phyloP scores from a whole-genome alignment of 37 sponge, comb jelly and placozoan genomes.

The Oscarella lobularis region DNA sequence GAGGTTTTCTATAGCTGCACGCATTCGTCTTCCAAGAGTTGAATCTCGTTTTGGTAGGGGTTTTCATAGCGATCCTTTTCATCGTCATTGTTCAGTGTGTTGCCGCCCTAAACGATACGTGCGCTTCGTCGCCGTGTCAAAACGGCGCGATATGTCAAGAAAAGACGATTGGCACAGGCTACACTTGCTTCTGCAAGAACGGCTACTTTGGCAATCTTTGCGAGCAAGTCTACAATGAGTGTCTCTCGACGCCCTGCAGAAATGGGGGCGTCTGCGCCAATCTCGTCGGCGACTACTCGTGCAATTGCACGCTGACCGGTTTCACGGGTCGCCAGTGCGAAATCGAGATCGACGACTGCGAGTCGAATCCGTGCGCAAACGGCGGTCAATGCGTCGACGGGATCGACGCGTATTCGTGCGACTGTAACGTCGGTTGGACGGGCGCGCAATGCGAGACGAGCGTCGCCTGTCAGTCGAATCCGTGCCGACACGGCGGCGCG shows the following conservation, averaged over 20 bases:
- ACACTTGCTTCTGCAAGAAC: slow-evolving; percentile 13
- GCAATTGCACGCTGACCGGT: not conserved
- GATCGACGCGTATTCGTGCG: not conserved
- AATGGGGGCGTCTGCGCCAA: not conserved
- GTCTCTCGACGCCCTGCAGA: not conserved
- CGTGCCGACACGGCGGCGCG: slow-evolving; percentile 17
- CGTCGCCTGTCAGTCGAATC: slow-evolving; percentile 2
- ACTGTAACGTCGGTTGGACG: not conserved
- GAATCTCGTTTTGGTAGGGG: too few relatives aligned
- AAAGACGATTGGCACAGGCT: not conserved
- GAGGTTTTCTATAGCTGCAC: too few relatives aligned
- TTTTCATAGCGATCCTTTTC: too few relatives aligned
- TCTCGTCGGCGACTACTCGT: too few relatives aligned
- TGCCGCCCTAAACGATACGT: too few relatives aligned
- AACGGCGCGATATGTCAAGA: not conserved
- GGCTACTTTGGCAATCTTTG: slow-evolving; percentile 15
- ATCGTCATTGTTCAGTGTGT: not conserved
- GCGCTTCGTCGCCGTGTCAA: not conserved
- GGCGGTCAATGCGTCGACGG: not conserved
- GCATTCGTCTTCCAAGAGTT: too few relatives aligned
- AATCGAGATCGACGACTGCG: not conserved
- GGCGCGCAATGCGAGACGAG: not conserved
- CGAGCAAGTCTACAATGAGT: not conserved
- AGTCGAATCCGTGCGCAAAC: not conserved
- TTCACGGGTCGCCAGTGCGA: not conserved